Conservation (phyloP, 2,797 vertebrate species). For the Cyclopterus lumpus region DNA sequence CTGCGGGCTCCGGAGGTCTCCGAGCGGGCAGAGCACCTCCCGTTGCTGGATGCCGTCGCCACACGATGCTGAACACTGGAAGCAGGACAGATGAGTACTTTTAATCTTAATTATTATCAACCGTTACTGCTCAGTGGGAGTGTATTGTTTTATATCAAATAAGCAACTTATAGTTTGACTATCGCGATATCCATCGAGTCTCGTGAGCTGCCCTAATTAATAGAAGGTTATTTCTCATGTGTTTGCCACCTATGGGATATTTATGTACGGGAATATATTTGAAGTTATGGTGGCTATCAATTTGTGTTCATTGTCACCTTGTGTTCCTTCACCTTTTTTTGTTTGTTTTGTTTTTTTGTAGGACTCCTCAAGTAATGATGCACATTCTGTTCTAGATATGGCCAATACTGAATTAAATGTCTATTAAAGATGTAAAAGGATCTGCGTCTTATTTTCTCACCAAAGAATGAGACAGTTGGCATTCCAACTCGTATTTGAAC, state of each 20-base stretch:
- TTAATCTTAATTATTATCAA: no score
- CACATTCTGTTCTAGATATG: background rate
- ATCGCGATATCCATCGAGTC: background rate
- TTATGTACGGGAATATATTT: background rate
- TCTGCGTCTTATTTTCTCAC: background rate
- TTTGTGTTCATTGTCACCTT: background rate
- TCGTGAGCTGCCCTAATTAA: background rate
- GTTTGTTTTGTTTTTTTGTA: no score
- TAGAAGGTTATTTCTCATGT: background rate
- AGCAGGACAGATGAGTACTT: conserved; percentile 72
- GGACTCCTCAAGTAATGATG: background rate
- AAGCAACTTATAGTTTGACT: no score
- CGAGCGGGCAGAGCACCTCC: conserved; percentile 85
- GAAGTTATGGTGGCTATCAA: background rate
- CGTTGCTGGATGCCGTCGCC: conserved; percentile 87
- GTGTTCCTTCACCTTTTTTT: background rate
- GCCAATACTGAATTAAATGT: background rate
- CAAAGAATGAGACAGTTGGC: background rate
- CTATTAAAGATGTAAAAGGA: background rate
- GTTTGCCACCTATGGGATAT: background rate
- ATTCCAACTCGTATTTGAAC: background rate
- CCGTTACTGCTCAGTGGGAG: background rate
- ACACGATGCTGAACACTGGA: conserved; percentile 91
- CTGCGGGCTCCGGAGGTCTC: conserved; percentile 66
- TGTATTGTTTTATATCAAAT: background rate